A percentile compares a stretch with the other conserved stretches of the same genome.
These are phyloP conservation scores for Apostichopus parvimensis DNA, from an alignment of 35 echinoderm and acorn worm species.

Conservation along the genomic window DNA sequence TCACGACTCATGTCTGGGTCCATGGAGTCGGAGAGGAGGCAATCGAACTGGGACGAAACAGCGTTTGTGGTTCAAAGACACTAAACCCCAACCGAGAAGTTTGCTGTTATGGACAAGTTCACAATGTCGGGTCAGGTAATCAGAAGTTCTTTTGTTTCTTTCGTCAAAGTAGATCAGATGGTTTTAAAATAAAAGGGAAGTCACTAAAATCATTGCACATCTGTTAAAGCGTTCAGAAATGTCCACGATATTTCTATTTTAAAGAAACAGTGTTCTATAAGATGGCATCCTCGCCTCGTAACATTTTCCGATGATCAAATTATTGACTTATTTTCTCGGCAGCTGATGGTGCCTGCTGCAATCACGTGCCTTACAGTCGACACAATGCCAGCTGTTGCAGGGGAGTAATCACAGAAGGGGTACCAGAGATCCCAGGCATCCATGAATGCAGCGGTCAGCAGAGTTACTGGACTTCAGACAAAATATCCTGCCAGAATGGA, in stretches of 20 bases:
- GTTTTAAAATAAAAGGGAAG: too few species aligned
- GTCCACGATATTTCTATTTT: too few species aligned
- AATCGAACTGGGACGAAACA: background rate
- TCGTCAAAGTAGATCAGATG: too few species aligned
- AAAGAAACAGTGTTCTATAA: too few species aligned
- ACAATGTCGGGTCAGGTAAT: constrained; percentile 8
- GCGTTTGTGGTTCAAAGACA: background rate
- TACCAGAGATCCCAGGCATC: constrained; percentile 20
- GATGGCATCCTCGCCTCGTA: too few species aligned
- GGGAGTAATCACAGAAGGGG: background rate
- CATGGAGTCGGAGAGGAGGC: background rate
- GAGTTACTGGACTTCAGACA: background rate
- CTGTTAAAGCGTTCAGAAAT: too few species aligned
- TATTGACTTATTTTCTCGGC: too few species aligned
- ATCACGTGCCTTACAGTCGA: background rate
- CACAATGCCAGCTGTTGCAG: constrained; percentile 26
- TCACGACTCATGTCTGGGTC: background rate
- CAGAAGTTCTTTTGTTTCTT: too few species aligned
- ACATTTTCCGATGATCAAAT: too few species aligned
- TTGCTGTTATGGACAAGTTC: background rate
- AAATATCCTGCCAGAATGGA: background rate
- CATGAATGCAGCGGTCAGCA: background rate
- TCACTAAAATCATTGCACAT: too few species aligned
- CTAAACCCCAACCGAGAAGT: constrained; percentile 17
- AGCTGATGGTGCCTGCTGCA: constrained; percentile 11